These are phyloP conservation scores for Cervus canadensis DNA, from an alignment of 2,113 vertebrate genomes.

Conservation along the genomic window DNA sequence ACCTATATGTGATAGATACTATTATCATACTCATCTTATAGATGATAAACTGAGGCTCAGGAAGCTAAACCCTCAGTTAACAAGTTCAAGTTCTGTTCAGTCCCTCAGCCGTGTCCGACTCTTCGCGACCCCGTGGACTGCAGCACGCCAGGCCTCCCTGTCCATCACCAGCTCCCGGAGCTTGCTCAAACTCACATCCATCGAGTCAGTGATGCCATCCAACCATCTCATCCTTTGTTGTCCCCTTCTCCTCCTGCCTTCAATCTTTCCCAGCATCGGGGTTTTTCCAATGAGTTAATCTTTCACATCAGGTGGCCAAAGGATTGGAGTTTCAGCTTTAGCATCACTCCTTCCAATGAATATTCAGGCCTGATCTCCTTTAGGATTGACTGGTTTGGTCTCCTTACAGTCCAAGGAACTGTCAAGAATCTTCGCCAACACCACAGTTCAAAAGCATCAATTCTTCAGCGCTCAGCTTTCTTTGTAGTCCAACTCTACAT, in stretches of 20 bases:
- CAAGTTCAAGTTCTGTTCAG: not conserved
- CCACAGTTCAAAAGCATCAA: not conserved
- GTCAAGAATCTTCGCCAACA: not conserved
- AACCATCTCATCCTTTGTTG: not conserved
- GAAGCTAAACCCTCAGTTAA: not conserved
- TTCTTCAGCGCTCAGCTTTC: not conserved
- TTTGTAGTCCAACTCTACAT: not conserved
- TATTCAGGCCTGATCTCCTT: not conserved
- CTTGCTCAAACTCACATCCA: not conserved
- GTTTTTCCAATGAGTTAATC: not conserved
- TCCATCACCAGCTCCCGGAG: not conserved
- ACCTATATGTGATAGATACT: not conserved
- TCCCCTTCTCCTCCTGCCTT: not conserved
- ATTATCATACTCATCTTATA: not conserved
- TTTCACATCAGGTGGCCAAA: not conserved
- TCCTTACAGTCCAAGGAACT: not conserved
- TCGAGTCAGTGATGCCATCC: not conserved
- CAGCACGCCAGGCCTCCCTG: not conserved
- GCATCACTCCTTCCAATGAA: not conserved
- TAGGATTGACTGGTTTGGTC: not conserved
- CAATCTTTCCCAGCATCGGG: not conserved
- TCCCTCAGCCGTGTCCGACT: not conserved
- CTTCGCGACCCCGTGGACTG: not conserved
- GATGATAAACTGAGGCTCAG: not conserved
- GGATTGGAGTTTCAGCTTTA: not conserved